A percentile compares a stretch with the other conserved stretches of the same genome.
Evolutionary conservation across 1,140 invertebrate genomes (phyloP).

Genomic region (Cheumatopsyche charites): DNA sequence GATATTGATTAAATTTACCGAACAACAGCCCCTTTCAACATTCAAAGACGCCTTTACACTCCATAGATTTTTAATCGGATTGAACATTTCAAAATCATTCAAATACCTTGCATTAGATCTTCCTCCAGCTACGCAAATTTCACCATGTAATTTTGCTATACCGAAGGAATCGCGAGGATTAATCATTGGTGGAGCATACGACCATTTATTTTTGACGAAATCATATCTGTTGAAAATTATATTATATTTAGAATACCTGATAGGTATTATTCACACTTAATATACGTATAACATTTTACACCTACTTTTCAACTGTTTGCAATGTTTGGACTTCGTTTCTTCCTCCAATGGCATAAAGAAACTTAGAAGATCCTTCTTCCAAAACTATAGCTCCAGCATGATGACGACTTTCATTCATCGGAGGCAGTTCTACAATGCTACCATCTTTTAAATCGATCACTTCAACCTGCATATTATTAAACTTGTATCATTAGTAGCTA

Average conservation of each 20-base stretch:
- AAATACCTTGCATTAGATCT: background rate
- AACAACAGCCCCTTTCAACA: background rate
- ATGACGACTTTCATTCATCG: background rate
- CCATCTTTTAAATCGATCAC: background rate
- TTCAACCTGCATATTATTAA: too few species aligned
- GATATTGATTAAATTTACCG: background rate
- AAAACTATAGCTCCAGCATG: background rate
- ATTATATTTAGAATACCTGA: background rate
- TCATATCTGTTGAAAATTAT: background rate
- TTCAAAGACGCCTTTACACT: background rate
- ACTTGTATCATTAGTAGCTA: too few species aligned
- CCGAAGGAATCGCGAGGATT: background rate
- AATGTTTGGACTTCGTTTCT: background rate
- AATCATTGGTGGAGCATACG: background rate
- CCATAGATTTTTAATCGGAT: background rate
- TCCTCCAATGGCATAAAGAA: background rate
- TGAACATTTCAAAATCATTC: background rate
- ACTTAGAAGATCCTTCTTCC: background rate
- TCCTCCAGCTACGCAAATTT: conserved; percentile 15
- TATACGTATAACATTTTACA: too few species aligned
- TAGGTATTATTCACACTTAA: background rate
- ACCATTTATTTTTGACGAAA: background rate
- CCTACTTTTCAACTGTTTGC: background rate
- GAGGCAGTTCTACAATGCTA: background rate
- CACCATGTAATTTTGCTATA: background rate